These are phyloP conservation scores for Chlorodrepanis virens DNA, from an alignment of 2,113 vertebrate species.

Conservation along the genomic window DNA sequence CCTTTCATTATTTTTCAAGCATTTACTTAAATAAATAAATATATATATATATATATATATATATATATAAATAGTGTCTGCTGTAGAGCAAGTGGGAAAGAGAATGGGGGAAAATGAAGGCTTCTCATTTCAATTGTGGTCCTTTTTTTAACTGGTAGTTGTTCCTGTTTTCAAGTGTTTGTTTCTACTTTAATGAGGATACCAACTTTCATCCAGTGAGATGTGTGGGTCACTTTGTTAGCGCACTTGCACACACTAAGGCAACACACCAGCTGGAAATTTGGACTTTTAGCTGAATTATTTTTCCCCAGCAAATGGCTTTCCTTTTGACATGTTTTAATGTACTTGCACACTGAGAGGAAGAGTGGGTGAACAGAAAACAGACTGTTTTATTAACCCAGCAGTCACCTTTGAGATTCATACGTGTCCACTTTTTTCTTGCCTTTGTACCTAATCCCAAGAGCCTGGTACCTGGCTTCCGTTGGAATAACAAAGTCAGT, in stretches of 20 bases:
- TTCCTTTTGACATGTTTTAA: constrained; percentile 86
- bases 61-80: background rate
- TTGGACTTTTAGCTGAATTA: constrained; percentile 79
- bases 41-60: background rate
- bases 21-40: constrained; percentile 24
- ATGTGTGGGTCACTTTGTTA: constrained; percentile 77
- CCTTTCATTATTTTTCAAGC: constrained; percentile 63
- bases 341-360: constrained; percentile 83
- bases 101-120: constrained; percentile 34
- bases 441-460: constrained; percentile 84
- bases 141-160: constrained; percentile 62
- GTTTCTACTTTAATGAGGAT: constrained; percentile 83
- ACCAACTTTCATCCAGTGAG: constrained; percentile 80
- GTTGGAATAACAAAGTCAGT: constrained; percentile 83
- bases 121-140: constrained; percentile 27
- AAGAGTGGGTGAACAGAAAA: constrained; percentile 83
- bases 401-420: constrained; percentile 83
- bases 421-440: constrained; percentile 76
- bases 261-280: constrained; percentile 75
- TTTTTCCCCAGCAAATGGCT: constrained; percentile 76
- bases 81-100: constrained; percentile 35
- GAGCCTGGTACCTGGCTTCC: constrained; percentile 81
- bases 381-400: constrained; percentile 84
- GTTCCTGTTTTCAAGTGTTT: constrained; percentile 79
- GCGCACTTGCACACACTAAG: constrained; percentile 64